Evolutionary conservation across 2,113 vertebrate species (phyloP).

Genomic region (Syngnathus scovelli): DNA sequence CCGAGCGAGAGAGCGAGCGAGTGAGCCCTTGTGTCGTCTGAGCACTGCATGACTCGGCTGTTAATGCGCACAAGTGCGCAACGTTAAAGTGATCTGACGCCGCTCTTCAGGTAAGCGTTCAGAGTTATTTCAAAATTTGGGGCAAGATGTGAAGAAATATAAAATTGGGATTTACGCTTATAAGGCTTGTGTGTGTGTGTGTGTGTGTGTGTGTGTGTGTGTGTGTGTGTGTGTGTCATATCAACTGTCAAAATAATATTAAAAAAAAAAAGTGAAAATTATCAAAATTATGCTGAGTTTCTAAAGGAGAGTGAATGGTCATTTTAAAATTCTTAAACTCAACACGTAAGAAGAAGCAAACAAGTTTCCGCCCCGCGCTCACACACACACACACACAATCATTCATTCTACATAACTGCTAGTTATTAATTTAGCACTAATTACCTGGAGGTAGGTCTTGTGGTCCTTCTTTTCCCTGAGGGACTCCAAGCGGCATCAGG

Average conservation of each 20-base stretch:
- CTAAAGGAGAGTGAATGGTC: too few relatives aligned
- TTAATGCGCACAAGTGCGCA: neutral
- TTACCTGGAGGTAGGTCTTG: constrained; percentile 24
- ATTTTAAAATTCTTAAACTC: neutral
- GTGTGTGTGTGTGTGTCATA: too few relatives aligned
- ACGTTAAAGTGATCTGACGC: neutral
- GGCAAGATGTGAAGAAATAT: too few relatives aligned
- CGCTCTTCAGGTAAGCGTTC: neutral
- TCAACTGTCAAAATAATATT: too few relatives aligned
- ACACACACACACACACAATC: too few relatives aligned
- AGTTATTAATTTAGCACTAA: constrained; percentile 42
- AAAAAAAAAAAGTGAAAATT: too few relatives aligned
- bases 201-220: too few relatives aligned
- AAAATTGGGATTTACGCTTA: too few relatives aligned
- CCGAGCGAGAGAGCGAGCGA: neutral
- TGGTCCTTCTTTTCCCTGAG: constrained; percentile 32
- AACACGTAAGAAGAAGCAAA: neutral
- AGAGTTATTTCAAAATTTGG: neutral
- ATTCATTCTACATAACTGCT: constrained; percentile 35
- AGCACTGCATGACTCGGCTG: neutral
- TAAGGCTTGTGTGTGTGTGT: too few relatives aligned
- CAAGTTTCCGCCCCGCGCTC: too few relatives aligned
- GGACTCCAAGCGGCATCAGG: constrained; percentile 26
- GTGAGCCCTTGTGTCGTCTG: neutral
- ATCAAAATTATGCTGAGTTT: too few relatives aligned